Base-by-base conservation (phyloP, 1,140 invertebrate species). In the Potamilus streckersoni region DNA sequence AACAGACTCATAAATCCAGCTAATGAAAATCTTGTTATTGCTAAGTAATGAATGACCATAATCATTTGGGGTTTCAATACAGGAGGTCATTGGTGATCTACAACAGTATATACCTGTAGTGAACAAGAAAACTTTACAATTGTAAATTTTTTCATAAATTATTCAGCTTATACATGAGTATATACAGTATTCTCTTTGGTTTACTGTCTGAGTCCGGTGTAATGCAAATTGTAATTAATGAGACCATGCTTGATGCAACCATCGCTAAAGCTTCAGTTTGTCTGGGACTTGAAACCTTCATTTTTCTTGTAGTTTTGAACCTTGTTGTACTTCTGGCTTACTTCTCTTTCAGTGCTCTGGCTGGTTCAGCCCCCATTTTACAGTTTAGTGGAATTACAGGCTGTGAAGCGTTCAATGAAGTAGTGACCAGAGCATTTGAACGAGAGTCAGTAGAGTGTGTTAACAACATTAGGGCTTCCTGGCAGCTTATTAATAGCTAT, bases 291-390 rank as follows among this genome's bases (percentile, higher is more conserved):
- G 1, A 49, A 49, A 49, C 38, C 11, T 49, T 49, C 19, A 59
- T 13, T 60, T 49, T 72, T 72, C 17, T n/a, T 31, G 6, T 61
- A 12, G 16, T 72, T 13, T 15, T 27, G 63, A n/a, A 1, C 17
- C 27, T 19, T 71, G 11, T 61, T 72, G 8, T 55, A 4, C 23
- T 67, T 14, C 16, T 67, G 2, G 2, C 11, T 23, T 31, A 19
- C 62, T 68, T 68, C 59, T 56, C 69, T 69, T 83, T 16, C 69
- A 90, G 97, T n/a, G 94, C 97, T 3, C 93, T 99, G 70, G 97
- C 98, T 56, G 94, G 97, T 6, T 99, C 97, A 20, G 98, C 98
- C 0, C 98, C 98, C 0, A 94, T 99, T 76, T 93, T 95, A 82
- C 96, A 97, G 91, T 99, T 98, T 87, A 90, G 92, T 3, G 95